These are phyloP conservation scores for Pangasius sanitwongsei DNA, from an alignment of 2,797 vertebrate genomes.

Conservation along the genomic window DNA sequence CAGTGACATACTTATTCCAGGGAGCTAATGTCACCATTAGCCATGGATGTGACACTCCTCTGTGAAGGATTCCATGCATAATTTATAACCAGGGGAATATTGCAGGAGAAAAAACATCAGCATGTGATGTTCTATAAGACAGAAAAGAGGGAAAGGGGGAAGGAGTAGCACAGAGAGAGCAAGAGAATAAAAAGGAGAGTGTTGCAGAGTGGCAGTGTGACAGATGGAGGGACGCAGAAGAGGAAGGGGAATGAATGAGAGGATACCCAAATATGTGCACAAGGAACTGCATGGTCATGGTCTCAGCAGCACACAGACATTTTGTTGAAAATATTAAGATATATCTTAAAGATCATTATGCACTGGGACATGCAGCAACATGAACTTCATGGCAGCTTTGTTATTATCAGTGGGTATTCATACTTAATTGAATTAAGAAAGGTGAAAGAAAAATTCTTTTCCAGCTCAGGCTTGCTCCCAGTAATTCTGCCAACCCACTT, in stretches of 20 bases:
- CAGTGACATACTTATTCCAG: conserved; percentile 53
- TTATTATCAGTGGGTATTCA: neutral
- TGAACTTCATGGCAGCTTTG: conserved; percentile 8
- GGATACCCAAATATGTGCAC: neutral
- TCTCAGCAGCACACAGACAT: neutral
- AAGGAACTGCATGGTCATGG: neutral
- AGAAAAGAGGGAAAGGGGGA: conserved; percentile 2
- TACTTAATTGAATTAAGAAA: conserved; percentile 18
- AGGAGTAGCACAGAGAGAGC: conserved; percentile 40
- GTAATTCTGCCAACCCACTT: conserved; percentile 21
- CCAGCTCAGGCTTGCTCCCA: conserved; percentile 25
- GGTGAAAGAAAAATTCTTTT: conserved; percentile 2
- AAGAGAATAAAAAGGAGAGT: conserved; percentile 56
- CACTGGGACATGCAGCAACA: conserved; percentile 18
- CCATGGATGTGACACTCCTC: conserved; percentile 45
- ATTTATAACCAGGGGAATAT: conserved; percentile 58
- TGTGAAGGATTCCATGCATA: conserved; percentile 60
- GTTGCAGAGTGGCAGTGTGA: neutral
- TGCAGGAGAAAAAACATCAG: conserved; percentile 48
- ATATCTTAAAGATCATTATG: neutral
- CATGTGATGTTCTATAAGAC: neutral
- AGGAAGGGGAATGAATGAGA: conserved; percentile 22
- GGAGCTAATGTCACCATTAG: conserved; percentile 59
- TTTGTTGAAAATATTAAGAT: neutral
- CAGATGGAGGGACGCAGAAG: conserved; percentile 58